Conservation (phyloP, 2,888 invertebrate species). For the Acanthosepion lycidas region DNA sequence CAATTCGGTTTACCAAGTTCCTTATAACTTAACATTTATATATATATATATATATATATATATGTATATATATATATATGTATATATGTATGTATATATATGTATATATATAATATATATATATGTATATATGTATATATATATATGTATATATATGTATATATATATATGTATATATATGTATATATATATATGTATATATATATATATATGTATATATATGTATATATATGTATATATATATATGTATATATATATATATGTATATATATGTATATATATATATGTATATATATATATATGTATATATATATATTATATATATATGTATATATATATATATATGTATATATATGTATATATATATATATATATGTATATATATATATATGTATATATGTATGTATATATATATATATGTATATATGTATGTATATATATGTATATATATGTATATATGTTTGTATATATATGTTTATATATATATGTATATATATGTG, state of each 20-base stretch:
- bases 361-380: not conserved
- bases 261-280: not conserved
- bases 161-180: slow-evolving; percentile 1
- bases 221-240: not conserved
- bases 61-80: slow-evolving; percentile 1
- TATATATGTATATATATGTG: not conserved
- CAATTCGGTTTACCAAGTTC: no score
- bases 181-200: slow-evolving; percentile 34
- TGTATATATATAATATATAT: slow-evolving; percentile 1
- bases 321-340: not conserved
- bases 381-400: slow-evolving; percentile 20
- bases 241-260: slow-evolving; percentile 34
- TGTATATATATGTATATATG: not conserved
- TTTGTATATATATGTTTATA: not conserved
- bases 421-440: not conserved
- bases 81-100: not conserved
- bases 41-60: no score
- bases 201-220: not conserved
- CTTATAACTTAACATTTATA: no score
- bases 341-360: not conserved
- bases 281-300: slow-evolving; percentile 11
- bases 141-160: not conserved
- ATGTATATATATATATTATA: slow-evolving; percentile 24
- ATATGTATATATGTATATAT: slow-evolving; percentile 8
- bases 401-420: not conserved